Evolutionary conservation across 2,888 invertebrate genomes (phyloP).

Genomic region (Caradrina kadenii): DNA sequence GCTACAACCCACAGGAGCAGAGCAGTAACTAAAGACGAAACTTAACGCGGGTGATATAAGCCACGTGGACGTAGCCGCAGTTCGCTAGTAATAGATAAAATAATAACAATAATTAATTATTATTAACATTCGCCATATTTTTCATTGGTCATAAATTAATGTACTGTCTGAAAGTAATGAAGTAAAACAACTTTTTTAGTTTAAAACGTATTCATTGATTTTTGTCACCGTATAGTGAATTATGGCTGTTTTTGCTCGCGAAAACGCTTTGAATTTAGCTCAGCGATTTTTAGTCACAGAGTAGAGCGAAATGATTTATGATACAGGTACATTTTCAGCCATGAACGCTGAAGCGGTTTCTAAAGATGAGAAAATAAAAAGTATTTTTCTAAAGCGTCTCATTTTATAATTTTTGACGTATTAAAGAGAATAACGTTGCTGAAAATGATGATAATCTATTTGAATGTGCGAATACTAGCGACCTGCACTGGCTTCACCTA

Average conservation of each 20-base stretch:
- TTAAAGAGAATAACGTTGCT: not conserved
- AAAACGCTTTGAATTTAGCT: conserved; percentile 45
- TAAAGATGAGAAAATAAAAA: conserved; percentile 35
- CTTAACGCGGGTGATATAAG: too few species aligned
- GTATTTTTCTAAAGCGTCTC: conserved; percentile 6
- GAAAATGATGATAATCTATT: not conserved
- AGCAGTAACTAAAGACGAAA: too few species aligned
- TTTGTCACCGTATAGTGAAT: not conserved
- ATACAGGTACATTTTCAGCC: conserved; percentile 40
- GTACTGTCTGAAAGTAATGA: too few species aligned
- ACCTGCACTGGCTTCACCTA: too few species aligned
- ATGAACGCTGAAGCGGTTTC: conserved; percentile 16
- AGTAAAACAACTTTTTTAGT: too few species aligned
- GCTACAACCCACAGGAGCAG: too few species aligned
- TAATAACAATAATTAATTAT: too few species aligned
- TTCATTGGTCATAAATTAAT: too few species aligned
- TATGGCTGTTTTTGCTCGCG: conserved; percentile 19
- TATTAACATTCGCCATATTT: too few species aligned
- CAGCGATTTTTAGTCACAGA: conserved; percentile 37
- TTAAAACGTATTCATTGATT: too few species aligned
- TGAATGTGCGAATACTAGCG: not conserved
- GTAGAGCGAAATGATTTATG: conserved; percentile 47
- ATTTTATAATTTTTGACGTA: not conserved
- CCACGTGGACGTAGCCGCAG: too few species aligned
- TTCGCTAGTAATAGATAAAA: too few species aligned